phyloP scores from a whole-genome alignment of 2,113 vertebrate species.

The Vidua chalybeata region DNA sequence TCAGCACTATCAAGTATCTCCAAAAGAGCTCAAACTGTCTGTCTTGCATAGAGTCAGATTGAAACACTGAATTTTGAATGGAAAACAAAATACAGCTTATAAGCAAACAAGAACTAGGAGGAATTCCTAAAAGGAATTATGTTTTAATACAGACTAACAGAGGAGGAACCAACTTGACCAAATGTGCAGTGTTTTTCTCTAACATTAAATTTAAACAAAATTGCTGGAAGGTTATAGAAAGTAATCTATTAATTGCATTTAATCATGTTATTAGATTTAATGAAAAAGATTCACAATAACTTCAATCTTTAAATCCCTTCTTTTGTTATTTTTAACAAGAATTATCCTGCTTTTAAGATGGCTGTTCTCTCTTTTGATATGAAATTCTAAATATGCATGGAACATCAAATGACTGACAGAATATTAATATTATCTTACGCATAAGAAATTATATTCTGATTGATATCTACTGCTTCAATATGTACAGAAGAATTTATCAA shows the following conservation, averaged over 20 bases:
- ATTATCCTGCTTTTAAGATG: neutral
- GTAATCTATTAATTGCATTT: neutral
- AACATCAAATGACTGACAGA: neutral
- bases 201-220: neutral
- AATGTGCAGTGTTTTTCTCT: neutral
- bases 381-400: neutral
- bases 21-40: neutral
- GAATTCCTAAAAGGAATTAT: neutral
- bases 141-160: neutral
- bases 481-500: neutral
- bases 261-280: neutral
- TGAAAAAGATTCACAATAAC: neutral
- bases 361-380: neutral
- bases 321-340: neutral
- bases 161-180: neutral
- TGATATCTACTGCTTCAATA: neutral
- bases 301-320: neutral
- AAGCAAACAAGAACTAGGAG: neutral
- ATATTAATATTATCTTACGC: neutral
- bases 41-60: neutral
- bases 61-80: neutral
- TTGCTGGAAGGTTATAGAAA: neutral
- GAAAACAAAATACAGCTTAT: neutral
- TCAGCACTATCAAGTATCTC: neutral
- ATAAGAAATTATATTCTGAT: neutral